Conservation (phyloP, 2,888 invertebrate species). For the Temnothorax unifasciatus region DNA sequence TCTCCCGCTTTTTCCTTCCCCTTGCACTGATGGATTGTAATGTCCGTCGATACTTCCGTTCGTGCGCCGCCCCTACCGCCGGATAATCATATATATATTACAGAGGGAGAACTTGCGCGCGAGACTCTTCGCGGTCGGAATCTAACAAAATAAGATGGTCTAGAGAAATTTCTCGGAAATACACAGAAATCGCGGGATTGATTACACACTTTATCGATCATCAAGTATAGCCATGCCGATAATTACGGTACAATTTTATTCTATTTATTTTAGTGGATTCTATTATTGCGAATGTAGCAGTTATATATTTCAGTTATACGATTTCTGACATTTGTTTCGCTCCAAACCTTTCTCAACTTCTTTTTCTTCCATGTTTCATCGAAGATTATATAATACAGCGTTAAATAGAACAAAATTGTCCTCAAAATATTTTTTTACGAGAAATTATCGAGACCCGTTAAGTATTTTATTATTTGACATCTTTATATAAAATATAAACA, state of each 20-base stretch:
- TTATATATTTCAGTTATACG: not conserved
- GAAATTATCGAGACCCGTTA: not conserved
- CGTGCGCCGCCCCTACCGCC: conserved; percentile 35
- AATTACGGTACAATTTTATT: not conserved
- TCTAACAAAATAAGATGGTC: conserved; percentile 15
- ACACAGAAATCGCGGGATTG: conserved; percentile 23
- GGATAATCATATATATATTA: conserved; percentile 27
- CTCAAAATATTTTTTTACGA: not conserved
- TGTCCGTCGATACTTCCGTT: conserved; percentile 50
- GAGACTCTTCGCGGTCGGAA: not conserved
- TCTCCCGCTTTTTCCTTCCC: not conserved
- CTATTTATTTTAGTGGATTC: conserved; percentile 16
- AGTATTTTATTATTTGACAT: conserved; percentile 12
- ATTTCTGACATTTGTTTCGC: not conserved
- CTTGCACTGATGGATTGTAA: conserved; percentile 47
- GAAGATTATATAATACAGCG: not conserved
- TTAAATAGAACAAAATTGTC: not conserved
- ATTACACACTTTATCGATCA: conserved; percentile 1
- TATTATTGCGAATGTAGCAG: conserved; percentile 13
- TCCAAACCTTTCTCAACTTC: not conserved
- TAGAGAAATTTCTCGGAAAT: conserved; percentile 33
- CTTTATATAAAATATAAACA: not conserved
- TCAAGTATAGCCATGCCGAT: not conserved
- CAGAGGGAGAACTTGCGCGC: conserved; percentile 24
- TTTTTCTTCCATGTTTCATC: not conserved